These are phyloP conservation scores for Lophotriccus pileatus DNA, from an alignment of 2,797 vertebrate genomes.

Conservation along the genomic window DNA sequence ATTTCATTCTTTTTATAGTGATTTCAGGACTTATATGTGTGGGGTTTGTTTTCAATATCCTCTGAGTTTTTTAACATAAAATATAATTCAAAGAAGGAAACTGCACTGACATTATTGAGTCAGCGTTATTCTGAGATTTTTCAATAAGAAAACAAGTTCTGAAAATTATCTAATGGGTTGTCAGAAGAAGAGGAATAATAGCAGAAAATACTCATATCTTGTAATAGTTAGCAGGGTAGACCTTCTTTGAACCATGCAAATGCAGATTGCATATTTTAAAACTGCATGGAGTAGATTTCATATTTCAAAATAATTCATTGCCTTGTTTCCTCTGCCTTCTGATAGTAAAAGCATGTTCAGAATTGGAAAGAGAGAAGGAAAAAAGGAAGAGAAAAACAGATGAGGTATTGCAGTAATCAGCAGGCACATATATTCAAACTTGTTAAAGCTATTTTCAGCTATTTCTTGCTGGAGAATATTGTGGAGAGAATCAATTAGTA, in stretches of 20 bases:
- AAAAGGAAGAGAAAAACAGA: not conserved
- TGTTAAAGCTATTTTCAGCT: not conserved
- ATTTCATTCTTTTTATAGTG: not conserved
- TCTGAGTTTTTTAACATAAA: not conserved
- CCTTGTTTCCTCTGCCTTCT: not conserved
- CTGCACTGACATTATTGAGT: not conserved
- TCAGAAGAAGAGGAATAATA: not conserved
- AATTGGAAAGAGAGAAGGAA: not conserved
- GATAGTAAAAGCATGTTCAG: not conserved
- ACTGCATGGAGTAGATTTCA: not conserved
- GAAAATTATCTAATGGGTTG: not conserved
- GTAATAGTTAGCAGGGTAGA: not conserved
- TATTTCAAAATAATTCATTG: not conserved
- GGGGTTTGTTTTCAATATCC: not conserved
- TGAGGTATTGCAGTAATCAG: not conserved
- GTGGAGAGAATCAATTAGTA: not conserved
- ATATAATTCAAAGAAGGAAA: not conserved
- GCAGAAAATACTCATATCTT: not conserved
- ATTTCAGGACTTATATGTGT: not conserved
- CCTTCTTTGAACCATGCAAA: not conserved
- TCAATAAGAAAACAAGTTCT: not conserved
- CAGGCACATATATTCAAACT: not conserved
- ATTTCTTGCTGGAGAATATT: not conserved
- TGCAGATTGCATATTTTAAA: not conserved
- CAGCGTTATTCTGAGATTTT: not conserved